A percentile compares a stretch with the other conserved stretches of the same genome.
Evolutionary conservation across 2,797 vertebrate genomes (phyloP).

Genomic region (Silurus aristotelis): DNA sequence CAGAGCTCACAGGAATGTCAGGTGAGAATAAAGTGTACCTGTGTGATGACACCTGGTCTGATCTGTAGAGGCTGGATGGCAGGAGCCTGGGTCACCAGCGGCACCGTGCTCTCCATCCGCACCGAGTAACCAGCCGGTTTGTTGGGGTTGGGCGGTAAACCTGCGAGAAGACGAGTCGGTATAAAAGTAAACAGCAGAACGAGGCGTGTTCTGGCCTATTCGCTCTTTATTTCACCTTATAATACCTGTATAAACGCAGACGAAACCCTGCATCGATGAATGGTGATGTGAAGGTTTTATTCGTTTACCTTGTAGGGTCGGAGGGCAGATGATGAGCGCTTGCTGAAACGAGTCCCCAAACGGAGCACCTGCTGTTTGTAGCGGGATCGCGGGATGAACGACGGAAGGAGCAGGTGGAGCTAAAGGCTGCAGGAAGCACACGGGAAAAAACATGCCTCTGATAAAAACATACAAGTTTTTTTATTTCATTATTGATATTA

Average conservation of each 20-base stretch:
- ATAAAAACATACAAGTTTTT: too few relatives aligned
- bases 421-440: slow-evolving; percentile 74
- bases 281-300: too few relatives aligned
- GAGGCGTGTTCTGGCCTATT: background rate
- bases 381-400: slow-evolving; percentile 91
- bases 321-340: slow-evolving; percentile 93
- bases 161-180: slow-evolving; percentile 60
- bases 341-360: slow-evolving; percentile 97
- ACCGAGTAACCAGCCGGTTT: slow-evolving; percentile 90
- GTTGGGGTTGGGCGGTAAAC: slow-evolving; percentile 86
- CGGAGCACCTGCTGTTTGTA: slow-evolving; percentile 89
- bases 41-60: slow-evolving; percentile 90
- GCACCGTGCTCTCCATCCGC: slow-evolving; percentile 89
- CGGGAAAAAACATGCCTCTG: background rate
- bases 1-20: background rate
- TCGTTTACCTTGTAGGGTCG: slow-evolving; percentile 87
- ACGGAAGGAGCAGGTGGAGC: slow-evolving; percentile 86
- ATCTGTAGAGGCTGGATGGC: slow-evolving; percentile 93
- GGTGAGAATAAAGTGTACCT: slow-evolving; percentile 71
- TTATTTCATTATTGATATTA: too few relatives aligned
- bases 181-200: background rate
- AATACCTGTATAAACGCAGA: background rate
- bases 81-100: slow-evolving; percentile 90
- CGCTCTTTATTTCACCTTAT: background rate
- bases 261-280: background rate